These are phyloP conservation scores for Squalus acanthias DNA, from an alignment of 2,797 vertebrate species.

Conservation along the genomic window DNA sequence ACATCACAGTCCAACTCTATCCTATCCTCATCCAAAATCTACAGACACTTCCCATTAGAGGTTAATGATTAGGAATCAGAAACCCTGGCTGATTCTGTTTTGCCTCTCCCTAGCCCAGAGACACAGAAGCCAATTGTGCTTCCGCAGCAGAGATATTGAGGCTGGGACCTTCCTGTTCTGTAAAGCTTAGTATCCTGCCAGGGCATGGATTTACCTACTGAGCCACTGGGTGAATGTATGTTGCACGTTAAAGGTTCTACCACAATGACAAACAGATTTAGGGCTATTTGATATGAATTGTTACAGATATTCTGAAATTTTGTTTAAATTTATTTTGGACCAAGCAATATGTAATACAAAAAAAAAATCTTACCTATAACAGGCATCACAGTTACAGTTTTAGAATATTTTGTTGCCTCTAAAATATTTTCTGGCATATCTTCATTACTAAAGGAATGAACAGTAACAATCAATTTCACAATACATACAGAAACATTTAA, in stretches of 20 bases:
- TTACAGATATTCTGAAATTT: background rate
- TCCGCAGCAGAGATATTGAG: background rate
- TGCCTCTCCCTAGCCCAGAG: too few relatives aligned
- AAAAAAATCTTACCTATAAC: constrained; percentile 65
- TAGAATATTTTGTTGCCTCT: constrained; percentile 58
- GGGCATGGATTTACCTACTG: background rate
- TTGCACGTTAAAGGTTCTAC: background rate
- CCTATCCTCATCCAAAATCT: background rate
- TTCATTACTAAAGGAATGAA: constrained; percentile 57
- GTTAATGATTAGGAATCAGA: background rate
- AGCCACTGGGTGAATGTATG: background rate
- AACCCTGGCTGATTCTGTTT: background rate
- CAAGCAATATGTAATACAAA: background rate
- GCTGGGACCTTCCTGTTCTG: background rate
- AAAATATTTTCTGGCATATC: constrained; percentile 67
- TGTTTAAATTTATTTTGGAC: background rate
- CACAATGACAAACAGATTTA: background rate
- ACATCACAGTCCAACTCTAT: background rate
- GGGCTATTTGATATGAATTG: background rate
- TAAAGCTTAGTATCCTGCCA: background rate
- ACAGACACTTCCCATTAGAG: background rate
- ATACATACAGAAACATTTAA: background rate
- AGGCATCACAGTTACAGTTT: constrained; percentile 74
- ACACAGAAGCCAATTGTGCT: background rate
- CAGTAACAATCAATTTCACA: background rate